Percentiles rank a stretch among this genome's conserved stretches.
These are phyloP conservation scores for Diorhabda carinulata DNA, from an alignment of 1,140 invertebrate genomes.

Conservation along the genomic window DNA sequence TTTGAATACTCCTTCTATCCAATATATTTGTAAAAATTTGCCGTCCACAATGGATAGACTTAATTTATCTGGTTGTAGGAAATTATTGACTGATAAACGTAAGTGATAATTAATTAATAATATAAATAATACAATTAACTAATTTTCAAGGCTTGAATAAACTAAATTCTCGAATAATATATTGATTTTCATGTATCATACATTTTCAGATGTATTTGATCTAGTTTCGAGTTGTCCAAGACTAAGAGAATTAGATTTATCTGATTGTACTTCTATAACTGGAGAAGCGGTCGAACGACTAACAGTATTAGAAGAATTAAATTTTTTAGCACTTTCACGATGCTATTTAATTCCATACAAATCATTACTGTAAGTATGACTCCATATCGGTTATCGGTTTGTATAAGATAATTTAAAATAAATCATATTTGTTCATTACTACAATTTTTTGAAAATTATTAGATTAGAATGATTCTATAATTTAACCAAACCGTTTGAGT, in stretches of 20 bases:
- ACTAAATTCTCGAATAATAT: background rate
- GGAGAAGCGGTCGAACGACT: slow-evolving; percentile 57
- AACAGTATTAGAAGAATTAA: slow-evolving; percentile 62
- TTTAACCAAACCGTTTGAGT: too few species aligned
- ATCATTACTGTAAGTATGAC: slow-evolving; percentile 56
- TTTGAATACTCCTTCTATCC: slow-evolving; percentile 58
- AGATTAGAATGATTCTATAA: too few species aligned
- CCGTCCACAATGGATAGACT: slow-evolving; percentile 64
- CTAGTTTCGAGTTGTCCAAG: slow-evolving; percentile 64
- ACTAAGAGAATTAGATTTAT: slow-evolving; percentile 79
- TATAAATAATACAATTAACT: too few species aligned
- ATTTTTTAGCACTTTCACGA: slow-evolving; percentile 77
- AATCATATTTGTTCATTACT: too few species aligned
- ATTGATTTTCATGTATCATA: background rate
- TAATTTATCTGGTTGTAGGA: slow-evolving; percentile 76
- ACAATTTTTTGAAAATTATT: too few species aligned
- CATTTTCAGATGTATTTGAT: slow-evolving; percentile 60
- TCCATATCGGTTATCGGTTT: too few species aligned
- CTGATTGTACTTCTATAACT: slow-evolving; percentile 74
- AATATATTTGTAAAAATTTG: slow-evolving; percentile 59
- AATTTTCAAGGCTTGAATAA: too few species aligned
- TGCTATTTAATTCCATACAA: slow-evolving; percentile 73
- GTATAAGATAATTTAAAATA: too few species aligned
- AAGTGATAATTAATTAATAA: slow-evolving; percentile 39
- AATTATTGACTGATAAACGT: slow-evolving; percentile 72